These are phyloP conservation scores for Vanessa cardui DNA, from an alignment of 2,888 invertebrate genomes.

Conservation along the genomic window DNA sequence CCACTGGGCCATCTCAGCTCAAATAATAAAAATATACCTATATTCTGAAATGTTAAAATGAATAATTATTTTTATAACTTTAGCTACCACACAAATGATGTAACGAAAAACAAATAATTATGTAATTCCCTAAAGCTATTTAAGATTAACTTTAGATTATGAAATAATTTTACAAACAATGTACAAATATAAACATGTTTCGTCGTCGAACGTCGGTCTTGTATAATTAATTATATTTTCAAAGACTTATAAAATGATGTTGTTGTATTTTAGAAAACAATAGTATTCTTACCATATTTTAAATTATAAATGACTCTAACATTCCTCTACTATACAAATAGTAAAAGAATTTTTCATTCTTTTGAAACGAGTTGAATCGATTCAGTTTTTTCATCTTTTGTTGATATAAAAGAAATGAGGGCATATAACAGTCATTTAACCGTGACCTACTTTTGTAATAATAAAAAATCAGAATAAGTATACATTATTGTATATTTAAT, in stretches of 20 bases:
- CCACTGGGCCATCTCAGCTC: no score
- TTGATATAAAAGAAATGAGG: slow-evolving; percentile 37
- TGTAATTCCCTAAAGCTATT: background rate
- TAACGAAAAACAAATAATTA: background rate
- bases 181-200: background rate
- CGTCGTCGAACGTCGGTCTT: no score
- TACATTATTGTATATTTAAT: background rate
- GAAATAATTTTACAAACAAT: background rate
- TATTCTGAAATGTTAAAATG: background rate
- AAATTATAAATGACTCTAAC: slow-evolving; percentile 21
- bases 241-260: no score
- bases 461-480: slow-evolving; percentile 19
- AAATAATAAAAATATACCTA: no score
- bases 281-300: slow-evolving; percentile 18
- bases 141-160: background rate
- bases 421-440: slow-evolving; percentile 31
- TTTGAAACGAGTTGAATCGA: slow-evolving; percentile 36
- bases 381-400: slow-evolving; percentile 39
- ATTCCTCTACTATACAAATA: slow-evolving; percentile 26
- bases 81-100: background rate
- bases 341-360: slow-evolving; percentile 33
- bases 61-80: background rate
- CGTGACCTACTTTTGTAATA: slow-evolving; percentile 33
- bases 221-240: no score
- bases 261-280: background rate